A percentile compares a stretch with the other conserved stretches of the same genome.
Evolutionary conservation across 2,113 vertebrate genomes (phyloP).

Genomic region (Myotis brandtii): DNA sequence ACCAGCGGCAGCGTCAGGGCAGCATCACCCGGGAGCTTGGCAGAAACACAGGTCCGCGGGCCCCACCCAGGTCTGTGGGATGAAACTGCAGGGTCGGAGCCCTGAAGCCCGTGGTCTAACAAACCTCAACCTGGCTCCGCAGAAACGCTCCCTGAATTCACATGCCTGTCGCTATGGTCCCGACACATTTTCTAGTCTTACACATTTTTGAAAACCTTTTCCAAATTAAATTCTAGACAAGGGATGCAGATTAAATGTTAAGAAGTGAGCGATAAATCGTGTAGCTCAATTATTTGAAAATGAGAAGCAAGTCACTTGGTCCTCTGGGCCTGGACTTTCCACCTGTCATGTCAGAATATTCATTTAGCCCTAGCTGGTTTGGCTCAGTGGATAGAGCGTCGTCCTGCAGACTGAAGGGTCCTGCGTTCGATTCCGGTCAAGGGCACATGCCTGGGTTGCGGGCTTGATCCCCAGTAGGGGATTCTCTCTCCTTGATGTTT

Average conservation of each 20-base stretch:
- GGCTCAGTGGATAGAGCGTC: too few species aligned
- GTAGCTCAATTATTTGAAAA: constrained; percentile 1
- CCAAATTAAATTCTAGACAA: constrained; percentile 15
- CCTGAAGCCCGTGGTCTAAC: neutral
- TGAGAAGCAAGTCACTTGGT: neutral
- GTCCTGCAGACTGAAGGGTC: too few species aligned
- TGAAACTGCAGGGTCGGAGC: neutral
- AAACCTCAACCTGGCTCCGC: neutral
- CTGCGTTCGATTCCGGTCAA: too few species aligned
- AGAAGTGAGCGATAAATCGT: neutral
- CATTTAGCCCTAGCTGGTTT: too few species aligned
- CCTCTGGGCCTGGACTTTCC: neutral
- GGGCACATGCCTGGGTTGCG: too few species aligned
- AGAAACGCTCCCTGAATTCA: neutral
- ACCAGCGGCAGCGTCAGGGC: neutral
- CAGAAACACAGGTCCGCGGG: neutral
- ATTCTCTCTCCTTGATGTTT: too few species aligned
- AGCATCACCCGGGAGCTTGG: neutral
- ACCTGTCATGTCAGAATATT: neutral
- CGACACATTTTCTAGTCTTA: neutral
- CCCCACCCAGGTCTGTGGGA: neutral
- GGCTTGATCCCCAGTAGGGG: too few species aligned
- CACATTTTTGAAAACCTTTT: neutral
- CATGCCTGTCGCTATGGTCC: neutral
- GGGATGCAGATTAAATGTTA: neutral